Evolutionary conservation across 2,888 invertebrate species (phyloP), one percentile per base, ranked within the genome.

Genomic region (Lymantria monacha): DNA sequence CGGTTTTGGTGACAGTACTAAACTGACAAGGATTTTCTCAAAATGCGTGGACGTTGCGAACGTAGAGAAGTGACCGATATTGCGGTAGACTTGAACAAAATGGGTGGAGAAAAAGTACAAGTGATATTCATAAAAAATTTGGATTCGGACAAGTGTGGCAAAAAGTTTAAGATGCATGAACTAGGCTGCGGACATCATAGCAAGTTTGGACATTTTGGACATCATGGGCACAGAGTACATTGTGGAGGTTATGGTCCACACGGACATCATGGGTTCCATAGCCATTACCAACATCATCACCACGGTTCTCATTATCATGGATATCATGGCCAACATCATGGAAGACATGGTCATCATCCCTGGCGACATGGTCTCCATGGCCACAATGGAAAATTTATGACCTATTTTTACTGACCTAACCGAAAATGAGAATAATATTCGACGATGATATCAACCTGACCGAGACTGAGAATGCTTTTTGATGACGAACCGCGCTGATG

Each of bases 41-140:
- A 69, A 66, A 76, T 77, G 76, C 60, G 55, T 45, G 66, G 59
- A 36, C 57, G 48, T 48, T 59, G 65, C 47, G 57, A 63, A 48
- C 61, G 59, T 51, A 49, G 46, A 31, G 59, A 63, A 63, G 61
- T 65, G 52, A 56, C 57, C 30, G 61, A 64, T 12, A 62, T 70
- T 42, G 46, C 62, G 5, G 43, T 41, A 30, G 57, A 51, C 43
- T 41, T 64, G 12, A 53, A 62, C 22, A 57, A 56, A 36, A 54
- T 49, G 7, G 43, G 44, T 41, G 49, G 49, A 30, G 61, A 70
- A 53, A 71, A 74, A 53, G 46, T 66, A 42, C 60, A 69, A 15
- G 15, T 77, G n/a, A 63, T 63, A 55, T 73, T 74, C 37, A 58
- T 67, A 0, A 57, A 67, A 3, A 74, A 69, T 46, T 48, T 76